These are phyloP conservation scores for Pseudomugil tenellus DNA, from an alignment of 2,797 vertebrate genomes.

Conservation along the genomic window DNA sequence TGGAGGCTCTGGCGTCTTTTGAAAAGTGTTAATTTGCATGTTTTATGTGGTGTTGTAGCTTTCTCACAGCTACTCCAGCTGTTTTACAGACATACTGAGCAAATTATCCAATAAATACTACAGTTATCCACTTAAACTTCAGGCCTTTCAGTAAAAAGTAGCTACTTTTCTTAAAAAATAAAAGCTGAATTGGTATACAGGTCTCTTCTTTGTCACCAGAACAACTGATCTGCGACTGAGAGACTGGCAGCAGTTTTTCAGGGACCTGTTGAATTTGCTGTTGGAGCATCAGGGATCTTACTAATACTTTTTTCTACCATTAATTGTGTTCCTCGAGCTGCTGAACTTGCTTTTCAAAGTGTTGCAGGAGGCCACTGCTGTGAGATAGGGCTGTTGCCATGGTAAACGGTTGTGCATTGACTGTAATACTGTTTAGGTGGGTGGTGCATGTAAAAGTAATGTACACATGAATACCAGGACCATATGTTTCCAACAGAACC, in stretches of 20 bases:
- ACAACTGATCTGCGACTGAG: not conserved
- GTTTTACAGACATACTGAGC: not conserved
- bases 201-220: not conserved
- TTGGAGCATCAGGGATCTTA: not conserved
- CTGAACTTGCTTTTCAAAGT: not conserved
- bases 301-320: not conserved
- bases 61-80: not conserved
- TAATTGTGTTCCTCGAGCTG: not conserved
- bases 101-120: not conserved
- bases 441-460: not conserved
- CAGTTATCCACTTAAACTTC: constrained; percentile 2
- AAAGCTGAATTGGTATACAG: not conserved
- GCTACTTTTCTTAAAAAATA: not conserved
- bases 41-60: not conserved
- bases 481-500: not conserved
- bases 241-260: not conserved
- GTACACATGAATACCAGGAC: constrained; percentile 1
- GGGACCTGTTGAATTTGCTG: not conserved
- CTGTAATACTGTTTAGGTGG: not conserved
- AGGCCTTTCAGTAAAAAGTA: not conserved
- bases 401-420: not conserved
- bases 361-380: not conserved
- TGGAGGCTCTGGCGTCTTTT: not conserved
- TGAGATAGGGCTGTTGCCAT: not conserved
- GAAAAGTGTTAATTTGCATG: not conserved